A percentile compares a stretch with the other conserved stretches of the same genome.
Conservation (phyloP, 2,888 invertebrate genomes). For the Drosophila prolongata region DNA sequence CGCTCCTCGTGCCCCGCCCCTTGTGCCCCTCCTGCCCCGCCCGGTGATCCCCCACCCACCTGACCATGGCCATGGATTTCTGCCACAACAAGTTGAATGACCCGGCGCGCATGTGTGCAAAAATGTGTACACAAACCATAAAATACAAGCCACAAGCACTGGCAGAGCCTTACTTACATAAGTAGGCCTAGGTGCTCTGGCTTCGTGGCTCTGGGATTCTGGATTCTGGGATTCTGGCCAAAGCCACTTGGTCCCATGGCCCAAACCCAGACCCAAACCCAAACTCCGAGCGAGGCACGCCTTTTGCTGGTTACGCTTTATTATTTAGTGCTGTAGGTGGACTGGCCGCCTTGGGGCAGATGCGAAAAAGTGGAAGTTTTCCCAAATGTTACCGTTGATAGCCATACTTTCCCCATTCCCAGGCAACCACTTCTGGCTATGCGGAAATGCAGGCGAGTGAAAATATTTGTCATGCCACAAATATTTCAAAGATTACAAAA, state of each 20-base stretch:
- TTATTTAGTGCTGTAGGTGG: conserved; percentile 77
- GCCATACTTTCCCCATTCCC: conserved; percentile 16
- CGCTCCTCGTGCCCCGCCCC: conserved; percentile 21
- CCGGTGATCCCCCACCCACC: conserved; percentile 15
- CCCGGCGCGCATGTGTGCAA: conserved; percentile 82
- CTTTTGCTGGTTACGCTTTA: conserved; percentile 79
- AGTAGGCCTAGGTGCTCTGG: conserved; percentile 66
- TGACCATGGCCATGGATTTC: conserved; percentile 68
- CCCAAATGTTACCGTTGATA: conserved; percentile 60
- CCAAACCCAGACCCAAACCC: conserved; percentile 1
- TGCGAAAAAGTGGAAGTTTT: conserved; percentile 72
- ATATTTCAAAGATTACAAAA: conserved; percentile 78
- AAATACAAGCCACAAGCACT: conserved; percentile 76
- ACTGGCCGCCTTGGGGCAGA: conserved; percentile 32
- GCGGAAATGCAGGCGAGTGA: conserved; percentile 68
- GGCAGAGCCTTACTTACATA: conserved; percentile 73
- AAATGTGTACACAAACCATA: conserved; percentile 82
- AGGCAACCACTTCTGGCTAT: conserved; percentile 25
- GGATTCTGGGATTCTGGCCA: conserved; percentile 1
- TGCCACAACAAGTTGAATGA: conserved; percentile 80
- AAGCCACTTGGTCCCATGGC: conserved; percentile 12
- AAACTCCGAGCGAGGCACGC: conserved; percentile 54
- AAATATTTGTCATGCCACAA: conserved; percentile 79
- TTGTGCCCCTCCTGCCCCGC: conserved; percentile 19
- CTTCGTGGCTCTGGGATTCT: conserved; percentile 11